These are phyloP conservation scores for Acrobasis repandana DNA, from an alignment of 2,888 invertebrate genomes.

Conservation along the genomic window DNA sequence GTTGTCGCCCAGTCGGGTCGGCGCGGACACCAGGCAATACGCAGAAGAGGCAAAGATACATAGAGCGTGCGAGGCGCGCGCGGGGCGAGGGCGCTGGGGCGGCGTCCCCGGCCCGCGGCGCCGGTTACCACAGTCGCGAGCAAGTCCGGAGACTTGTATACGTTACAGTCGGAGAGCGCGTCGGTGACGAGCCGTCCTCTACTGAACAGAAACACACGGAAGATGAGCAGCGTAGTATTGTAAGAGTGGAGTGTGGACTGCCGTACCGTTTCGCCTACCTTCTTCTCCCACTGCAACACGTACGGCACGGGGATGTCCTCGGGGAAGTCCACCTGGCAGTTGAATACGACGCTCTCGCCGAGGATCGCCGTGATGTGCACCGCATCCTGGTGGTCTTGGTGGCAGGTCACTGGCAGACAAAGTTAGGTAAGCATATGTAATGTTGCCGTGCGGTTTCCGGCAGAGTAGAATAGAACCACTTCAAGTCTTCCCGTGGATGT, in stretches of 20 bases:
- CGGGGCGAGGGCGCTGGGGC: constrained; percentile 64
- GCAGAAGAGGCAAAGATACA: constrained; percentile 75
- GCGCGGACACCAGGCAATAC: constrained; percentile 72
- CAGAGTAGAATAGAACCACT: too few relatives aligned
- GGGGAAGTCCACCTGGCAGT: constrained; percentile 98
- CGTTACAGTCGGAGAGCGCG: constrained; percentile 77
- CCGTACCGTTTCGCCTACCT: constrained; percentile 98
- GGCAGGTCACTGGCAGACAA: constrained; percentile 84
- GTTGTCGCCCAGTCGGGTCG: constrained; percentile 62
- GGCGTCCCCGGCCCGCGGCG: constrained; percentile 66
- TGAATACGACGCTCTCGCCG: constrained; percentile 98
- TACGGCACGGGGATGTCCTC: constrained; percentile 97
- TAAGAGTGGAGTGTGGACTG: constrained; percentile 84
- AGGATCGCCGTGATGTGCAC: constrained; percentile 98
- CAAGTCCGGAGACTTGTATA: constrained; percentile 67
- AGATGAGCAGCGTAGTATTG: constrained; percentile 82
- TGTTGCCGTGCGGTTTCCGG: too few relatives aligned
- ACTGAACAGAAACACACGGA: constrained; percentile 83
- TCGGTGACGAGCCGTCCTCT: constrained; percentile 78
- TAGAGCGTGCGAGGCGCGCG: constrained; percentile 66
- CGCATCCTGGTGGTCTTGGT: constrained; percentile 95
- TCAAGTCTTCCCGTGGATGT: too few relatives aligned
- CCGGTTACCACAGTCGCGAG: constrained; percentile 69
- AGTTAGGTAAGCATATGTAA: too few relatives aligned
- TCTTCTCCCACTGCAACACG: constrained; percentile 99